These are phyloP conservation scores for Cyanoramphus novaezelandiae DNA, from an alignment of 2,113 vertebrate genomes.

Conservation along the genomic window DNA sequence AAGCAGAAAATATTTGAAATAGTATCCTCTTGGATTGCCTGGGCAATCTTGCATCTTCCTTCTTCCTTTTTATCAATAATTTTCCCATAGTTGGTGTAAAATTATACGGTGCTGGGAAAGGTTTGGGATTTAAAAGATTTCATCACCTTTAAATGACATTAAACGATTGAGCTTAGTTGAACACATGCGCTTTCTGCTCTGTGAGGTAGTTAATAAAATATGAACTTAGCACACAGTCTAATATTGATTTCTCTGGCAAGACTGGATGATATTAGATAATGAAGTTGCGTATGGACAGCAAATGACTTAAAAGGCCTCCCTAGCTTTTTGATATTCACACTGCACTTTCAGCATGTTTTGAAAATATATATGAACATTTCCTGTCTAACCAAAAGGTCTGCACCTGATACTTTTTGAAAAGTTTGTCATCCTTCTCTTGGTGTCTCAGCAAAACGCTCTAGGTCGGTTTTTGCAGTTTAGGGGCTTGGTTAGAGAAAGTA, in stretches of 20 bases:
- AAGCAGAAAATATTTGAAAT: neutral
- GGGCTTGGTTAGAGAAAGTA: neutral
- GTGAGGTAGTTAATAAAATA: constrained; percentile 56
- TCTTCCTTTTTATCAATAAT: neutral
- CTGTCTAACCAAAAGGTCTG: neutral
- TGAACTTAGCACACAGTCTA: constrained; percentile 20
- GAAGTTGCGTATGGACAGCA: constrained; percentile 39
- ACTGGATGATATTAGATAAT: constrained; percentile 33
- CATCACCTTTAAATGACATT: constrained; percentile 13
- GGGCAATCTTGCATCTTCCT: neutral
- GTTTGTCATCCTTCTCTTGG: neutral
- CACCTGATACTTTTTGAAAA: neutral
- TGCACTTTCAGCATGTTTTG: neutral
- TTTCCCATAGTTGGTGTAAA: neutral
- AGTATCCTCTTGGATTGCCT: neutral
- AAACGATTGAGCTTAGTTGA: constrained; percentile 29
- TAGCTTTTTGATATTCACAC: constrained; percentile 21
- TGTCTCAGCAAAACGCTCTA: neutral
- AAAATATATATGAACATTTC: neutral
- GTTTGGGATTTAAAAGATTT: neutral
- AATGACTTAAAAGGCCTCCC: constrained; percentile 30
- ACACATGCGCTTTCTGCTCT: neutral
- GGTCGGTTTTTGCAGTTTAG: neutral
- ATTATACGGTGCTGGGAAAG: neutral
- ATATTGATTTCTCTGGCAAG: constrained; percentile 60